Conservation (phyloP, 2,797 vertebrate species). For the Parotocinclus haroldoi region DNA sequence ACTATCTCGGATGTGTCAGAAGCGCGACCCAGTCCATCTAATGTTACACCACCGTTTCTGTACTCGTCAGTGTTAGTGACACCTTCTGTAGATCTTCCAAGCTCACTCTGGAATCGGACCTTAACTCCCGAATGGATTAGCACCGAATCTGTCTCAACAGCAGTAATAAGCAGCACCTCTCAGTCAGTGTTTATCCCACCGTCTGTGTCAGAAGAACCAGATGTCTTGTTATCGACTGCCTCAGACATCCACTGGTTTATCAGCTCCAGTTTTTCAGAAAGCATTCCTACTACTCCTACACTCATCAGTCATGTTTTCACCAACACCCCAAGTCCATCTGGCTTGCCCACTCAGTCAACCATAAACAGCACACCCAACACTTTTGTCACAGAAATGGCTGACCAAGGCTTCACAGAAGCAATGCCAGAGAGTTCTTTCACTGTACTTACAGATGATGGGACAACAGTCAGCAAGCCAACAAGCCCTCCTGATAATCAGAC, state of each 20-base stretch:
- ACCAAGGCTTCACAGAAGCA: constrained; percentile 62
- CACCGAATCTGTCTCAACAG: constrained; percentile 47
- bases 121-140: constrained; percentile 66
- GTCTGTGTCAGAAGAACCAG: constrained; percentile 53
- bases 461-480: constrained; percentile 51
- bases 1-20: constrained; percentile 49
- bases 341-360: constrained; percentile 42
- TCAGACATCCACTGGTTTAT: constrained; percentile 66
- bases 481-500: constrained; percentile 47
- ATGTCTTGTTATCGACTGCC: constrained; percentile 40
- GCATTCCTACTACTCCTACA: constrained; percentile 45
- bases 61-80: constrained; percentile 60
- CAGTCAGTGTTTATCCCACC: constrained; percentile 46
- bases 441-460: constrained; percentile 49
- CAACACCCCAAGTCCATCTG: constrained; percentile 44
- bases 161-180: too few relatives aligned
- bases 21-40: constrained; percentile 49
- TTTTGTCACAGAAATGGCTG: constrained; percentile 54
- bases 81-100: constrained; percentile 51
- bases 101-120: constrained; percentile 60
- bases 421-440: constrained; percentile 40
- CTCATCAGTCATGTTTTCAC: constrained; percentile 49
- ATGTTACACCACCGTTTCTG: constrained; percentile 62
- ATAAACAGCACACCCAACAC: constrained; percentile 38
- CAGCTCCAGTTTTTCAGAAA: constrained; percentile 53